phyloP scores from a whole-genome alignment of 2,797 vertebrate species.

The Leucoraja ocellata region DNA sequence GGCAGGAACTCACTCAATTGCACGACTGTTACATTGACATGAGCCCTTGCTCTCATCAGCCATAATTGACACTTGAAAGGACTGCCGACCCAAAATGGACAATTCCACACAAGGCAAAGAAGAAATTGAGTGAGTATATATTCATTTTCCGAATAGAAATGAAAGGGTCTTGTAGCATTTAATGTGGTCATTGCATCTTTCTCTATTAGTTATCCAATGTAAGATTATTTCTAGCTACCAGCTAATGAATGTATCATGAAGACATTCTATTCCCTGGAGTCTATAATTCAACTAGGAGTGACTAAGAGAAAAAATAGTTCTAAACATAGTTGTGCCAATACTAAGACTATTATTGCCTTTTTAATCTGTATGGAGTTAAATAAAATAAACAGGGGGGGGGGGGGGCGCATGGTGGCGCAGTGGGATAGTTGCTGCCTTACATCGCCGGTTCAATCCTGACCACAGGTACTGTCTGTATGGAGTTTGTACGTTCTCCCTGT shows the following conservation, averaged over 20 bases:
- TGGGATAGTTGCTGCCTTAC: no score
- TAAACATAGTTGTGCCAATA: not conserved
- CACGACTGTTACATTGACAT: not conserved
- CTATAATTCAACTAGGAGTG: not conserved
- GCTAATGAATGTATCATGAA: not conserved
- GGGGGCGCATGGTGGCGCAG: no score
- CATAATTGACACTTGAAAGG: not conserved
- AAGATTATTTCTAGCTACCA: not conserved
- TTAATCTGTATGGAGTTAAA: not conserved
- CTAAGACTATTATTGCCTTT: not conserved
- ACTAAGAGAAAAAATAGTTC: not conserved
- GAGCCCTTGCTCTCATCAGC: not conserved
- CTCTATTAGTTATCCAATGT: not conserved
- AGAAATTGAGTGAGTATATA: not conserved
- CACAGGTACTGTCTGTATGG: no score
- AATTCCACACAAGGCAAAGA: not conserved
- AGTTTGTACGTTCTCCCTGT: no score
- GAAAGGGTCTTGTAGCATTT: not conserved
- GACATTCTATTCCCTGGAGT: not conserved
- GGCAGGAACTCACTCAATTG: not conserved
- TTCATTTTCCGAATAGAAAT: no score
- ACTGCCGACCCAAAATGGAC: not conserved
- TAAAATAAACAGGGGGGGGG: not conserved
- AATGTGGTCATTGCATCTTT: not conserved
- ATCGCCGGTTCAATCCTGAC: no score